Conservation (phyloP, 2,113 vertebrate species). For the Procavia capensis region DNA sequence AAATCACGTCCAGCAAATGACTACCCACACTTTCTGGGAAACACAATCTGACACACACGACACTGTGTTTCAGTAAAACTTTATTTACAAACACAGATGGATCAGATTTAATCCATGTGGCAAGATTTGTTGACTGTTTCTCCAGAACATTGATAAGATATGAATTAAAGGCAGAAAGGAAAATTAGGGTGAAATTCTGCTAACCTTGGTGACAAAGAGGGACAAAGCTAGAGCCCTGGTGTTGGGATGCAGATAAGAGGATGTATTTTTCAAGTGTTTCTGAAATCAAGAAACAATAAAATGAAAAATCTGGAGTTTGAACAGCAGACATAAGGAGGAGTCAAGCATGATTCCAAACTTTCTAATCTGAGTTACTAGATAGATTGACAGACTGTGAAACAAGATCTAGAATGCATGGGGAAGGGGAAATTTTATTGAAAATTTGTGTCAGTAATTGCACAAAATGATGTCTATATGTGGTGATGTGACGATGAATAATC, state of each 20-base stretch:
- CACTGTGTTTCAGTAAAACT: neutral
- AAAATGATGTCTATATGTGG: neutral
- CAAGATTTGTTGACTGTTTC: neutral
- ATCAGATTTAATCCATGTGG: neutral
- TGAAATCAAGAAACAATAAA: neutral
- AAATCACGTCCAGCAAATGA: too few relatives aligned
- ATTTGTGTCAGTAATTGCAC: neutral
- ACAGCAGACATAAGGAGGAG: neutral
- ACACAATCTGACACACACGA: too few relatives aligned
- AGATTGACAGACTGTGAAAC: neutral
- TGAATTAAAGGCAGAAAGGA: neutral
- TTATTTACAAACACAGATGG: neutral
- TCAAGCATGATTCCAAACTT: neutral
- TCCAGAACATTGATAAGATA: neutral
- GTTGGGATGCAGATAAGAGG: neutral
- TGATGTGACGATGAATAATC: neutral
- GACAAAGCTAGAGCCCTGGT: neutral
- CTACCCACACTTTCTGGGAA: too few relatives aligned
- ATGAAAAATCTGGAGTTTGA: neutral
- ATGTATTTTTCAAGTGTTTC: neutral
- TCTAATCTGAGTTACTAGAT: neutral
- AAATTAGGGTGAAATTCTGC: neutral
- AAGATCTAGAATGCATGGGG: neutral
- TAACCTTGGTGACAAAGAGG: neutral
- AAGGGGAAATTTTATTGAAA: neutral